phyloP scores from a whole-genome alignment of 92 coral and sea anemone species.

The Blastomussa wellsi region DNA sequence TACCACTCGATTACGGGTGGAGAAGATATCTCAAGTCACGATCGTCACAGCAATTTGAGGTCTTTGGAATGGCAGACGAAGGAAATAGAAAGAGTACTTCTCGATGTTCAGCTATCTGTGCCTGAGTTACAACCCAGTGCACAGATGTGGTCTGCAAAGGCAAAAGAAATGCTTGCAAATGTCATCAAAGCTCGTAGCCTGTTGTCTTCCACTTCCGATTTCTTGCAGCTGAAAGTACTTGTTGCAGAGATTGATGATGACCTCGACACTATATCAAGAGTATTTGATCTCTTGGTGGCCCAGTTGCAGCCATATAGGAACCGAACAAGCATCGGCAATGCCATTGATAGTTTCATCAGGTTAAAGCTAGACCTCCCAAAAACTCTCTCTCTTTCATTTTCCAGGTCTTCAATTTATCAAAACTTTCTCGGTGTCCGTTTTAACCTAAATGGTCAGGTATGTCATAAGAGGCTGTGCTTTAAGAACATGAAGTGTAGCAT shows the following conservation, averaged over 20 bases:
- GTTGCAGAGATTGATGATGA: conserved; percentile 1
- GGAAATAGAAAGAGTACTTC: conserved; percentile 7
- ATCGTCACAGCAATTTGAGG: conserved; percentile 2
- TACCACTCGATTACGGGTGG: conserved; percentile 26
- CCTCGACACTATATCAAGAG: conserved; percentile 20
- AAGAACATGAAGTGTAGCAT: conserved; percentile 7
- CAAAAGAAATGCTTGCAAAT: neutral
- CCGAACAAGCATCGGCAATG: conserved; percentile 4
- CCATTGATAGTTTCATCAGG: neutral
- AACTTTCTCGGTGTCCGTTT: conserved; percentile 9
- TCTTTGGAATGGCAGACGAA: conserved; percentile 16
- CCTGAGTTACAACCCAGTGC: conserved; percentile 6
- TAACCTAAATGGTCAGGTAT: neutral
- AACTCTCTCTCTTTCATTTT: conserved; percentile 21
- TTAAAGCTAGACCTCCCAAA: conserved; percentile 19
- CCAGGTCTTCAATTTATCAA: conserved; percentile 6
- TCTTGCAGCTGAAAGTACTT: neutral
- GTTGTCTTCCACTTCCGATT: neutral
- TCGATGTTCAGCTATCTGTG: conserved; percentile 6
- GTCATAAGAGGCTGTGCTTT: conserved; percentile 30
- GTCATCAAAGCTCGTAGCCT: conserved; percentile 10
- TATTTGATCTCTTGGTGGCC: conserved; percentile 6
- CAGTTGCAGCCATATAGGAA: conserved; percentile 28
- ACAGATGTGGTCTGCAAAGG: neutral
- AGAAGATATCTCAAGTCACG: neutral